These are phyloP conservation scores for Sclerodermus sp. DNA, from an alignment of 2,888 invertebrate species.

Conservation along the genomic window DNA sequence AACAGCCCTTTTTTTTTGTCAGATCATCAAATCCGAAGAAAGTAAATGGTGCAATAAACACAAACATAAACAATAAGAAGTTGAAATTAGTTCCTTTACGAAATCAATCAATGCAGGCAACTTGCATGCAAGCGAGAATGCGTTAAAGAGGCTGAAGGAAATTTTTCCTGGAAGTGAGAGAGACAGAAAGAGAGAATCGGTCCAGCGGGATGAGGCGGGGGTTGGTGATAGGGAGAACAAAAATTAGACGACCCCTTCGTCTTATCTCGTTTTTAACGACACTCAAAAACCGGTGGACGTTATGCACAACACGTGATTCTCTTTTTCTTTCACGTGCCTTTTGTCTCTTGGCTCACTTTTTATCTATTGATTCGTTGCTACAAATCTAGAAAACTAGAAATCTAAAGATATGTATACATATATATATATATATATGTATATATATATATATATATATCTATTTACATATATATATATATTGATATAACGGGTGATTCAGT, in stretches of 20 bases:
- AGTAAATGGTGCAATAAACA: conserved; percentile 63
- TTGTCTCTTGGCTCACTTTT: conserved; percentile 7
- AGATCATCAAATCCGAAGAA: conserved; percentile 64
- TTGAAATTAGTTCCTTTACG: conserved; percentile 62
- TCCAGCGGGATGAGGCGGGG: background rate
- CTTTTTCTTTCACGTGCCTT: conserved; percentile 30
- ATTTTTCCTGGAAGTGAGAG: conserved; percentile 10
- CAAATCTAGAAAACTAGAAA: too few species aligned
- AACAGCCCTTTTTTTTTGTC: conserved; percentile 66
- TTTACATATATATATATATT: background rate
- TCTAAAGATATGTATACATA: background rate
- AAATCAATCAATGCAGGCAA: conserved; percentile 57
- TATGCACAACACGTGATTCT: conserved; percentile 22
- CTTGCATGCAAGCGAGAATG: conserved; percentile 56
- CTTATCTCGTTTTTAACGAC: conserved; percentile 63
- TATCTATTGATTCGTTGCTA: background rate
- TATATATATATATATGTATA: background rate
- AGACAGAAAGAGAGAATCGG: conserved; percentile 8
- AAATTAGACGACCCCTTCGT: conserved; percentile 49
- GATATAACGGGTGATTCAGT: conserved; percentile 19
- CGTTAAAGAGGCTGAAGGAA: conserved; percentile 48
- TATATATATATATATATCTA: background rate
- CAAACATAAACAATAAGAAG: conserved; percentile 72
- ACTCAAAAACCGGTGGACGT: conserved; percentile 70
- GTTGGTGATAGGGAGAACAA: conserved; percentile 47